Evolutionary conservation across 2,113 vertebrate genomes (phyloP).

Genomic region (Nothobranchius furzeri): DNA sequence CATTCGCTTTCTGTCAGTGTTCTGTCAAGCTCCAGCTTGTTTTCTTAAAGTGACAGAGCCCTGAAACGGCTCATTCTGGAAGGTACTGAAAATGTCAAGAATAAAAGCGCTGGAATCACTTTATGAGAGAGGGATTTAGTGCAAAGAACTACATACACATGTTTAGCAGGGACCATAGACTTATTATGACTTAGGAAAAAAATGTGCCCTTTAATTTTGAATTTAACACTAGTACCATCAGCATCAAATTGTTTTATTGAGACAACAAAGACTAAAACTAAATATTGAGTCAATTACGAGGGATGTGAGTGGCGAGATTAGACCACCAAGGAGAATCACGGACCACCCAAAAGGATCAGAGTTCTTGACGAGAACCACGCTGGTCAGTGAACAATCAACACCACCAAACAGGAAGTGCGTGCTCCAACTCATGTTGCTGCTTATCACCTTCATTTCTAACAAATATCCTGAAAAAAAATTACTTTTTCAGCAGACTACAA

Average conservation of each 20-base stretch:
- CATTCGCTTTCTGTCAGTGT: too few species aligned
- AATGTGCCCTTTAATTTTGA: too few species aligned
- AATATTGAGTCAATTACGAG: conserved; percentile 9
- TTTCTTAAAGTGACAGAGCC: too few species aligned
- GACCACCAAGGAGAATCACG: conserved; percentile 48
- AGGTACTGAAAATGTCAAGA: too few species aligned
- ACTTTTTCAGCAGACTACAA: conserved; percentile 3
- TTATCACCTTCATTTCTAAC: not conserved
- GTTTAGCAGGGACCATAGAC: too few species aligned
- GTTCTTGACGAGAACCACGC: conserved; percentile 27
- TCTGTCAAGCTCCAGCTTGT: too few species aligned
- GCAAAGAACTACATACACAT: too few species aligned
- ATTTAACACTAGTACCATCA: too few species aligned
- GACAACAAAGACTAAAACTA: conserved; percentile 17
- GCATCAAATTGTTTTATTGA: conserved; percentile 32
- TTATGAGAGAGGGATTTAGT: too few species aligned
- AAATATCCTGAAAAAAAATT: not conserved
- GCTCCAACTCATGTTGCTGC: not conserved
- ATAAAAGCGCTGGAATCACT: too few species aligned
- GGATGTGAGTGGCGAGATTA: conserved; percentile 19
- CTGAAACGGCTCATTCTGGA: too few species aligned
- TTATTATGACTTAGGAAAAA: too few species aligned
- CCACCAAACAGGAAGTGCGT: conserved; percentile 25
- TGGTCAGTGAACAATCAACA: conserved; percentile 35
- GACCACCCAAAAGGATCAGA: conserved; percentile 74